These are phyloP conservation scores for Columba guinea DNA, from an alignment of 2,797 vertebrate genomes.

Conservation along the genomic window DNA sequence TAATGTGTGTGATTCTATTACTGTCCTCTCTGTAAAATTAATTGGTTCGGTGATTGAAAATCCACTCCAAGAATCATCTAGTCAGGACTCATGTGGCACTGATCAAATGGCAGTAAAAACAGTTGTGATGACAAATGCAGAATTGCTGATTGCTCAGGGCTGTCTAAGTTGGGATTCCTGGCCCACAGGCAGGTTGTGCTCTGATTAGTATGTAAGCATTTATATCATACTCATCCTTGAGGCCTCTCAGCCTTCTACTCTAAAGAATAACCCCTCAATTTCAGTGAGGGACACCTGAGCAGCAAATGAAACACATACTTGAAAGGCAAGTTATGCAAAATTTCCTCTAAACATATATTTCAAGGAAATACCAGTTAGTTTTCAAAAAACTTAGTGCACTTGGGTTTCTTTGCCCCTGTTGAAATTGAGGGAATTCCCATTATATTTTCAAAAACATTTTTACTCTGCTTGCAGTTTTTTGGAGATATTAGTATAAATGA, in stretches of 20 bases:
- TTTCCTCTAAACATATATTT: not conserved
- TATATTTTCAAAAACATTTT: not conserved
- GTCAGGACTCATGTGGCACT: slow-evolving; percentile 54
- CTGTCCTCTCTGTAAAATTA: slow-evolving; percentile 33
- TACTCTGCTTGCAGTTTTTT: not conserved
- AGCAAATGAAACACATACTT: not conserved
- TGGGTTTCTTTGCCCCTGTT: not conserved
- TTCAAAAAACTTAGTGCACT: not conserved
- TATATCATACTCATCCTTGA: not conserved
- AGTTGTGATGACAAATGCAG: slow-evolving; percentile 71
- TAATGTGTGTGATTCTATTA: slow-evolving; percentile 12
- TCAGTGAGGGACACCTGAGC: not conserved
- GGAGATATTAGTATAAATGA: not conserved
- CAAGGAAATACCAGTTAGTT: not conserved
- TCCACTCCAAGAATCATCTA: slow-evolving; percentile 44
- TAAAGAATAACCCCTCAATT: not conserved
- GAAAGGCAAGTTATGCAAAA: not conserved
- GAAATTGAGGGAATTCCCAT: not conserved
- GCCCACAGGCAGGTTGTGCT: slow-evolving; percentile 38
- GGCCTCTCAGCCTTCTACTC: not conserved
- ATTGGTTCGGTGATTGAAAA: slow-evolving; percentile 66
- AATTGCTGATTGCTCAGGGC: slow-evolving; percentile 64
- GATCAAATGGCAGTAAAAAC: slow-evolving; percentile 70
- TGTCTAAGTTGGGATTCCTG: slow-evolving; percentile 51
- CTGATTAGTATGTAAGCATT: slow-evolving; percentile 26